These are phyloP conservation scores for Stomatorhinus walkeri DNA, from an alignment of 2,797 vertebrate species.

Conservation along the genomic window DNA sequence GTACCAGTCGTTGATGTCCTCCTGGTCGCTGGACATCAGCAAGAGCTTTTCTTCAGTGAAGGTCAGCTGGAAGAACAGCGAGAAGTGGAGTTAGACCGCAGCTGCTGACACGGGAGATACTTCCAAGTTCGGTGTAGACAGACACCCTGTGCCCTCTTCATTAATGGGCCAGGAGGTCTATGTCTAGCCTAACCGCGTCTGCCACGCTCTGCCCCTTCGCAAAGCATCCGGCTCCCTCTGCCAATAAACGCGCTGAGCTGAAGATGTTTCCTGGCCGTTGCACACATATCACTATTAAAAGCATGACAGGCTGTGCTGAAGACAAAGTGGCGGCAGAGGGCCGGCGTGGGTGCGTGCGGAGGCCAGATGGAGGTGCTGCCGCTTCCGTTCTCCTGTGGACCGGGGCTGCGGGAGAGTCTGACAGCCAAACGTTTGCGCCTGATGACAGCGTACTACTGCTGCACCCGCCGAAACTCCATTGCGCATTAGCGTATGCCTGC, in stretches of 20 bases:
- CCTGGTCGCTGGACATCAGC: conserved; percentile 79
- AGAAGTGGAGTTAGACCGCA: not conserved
- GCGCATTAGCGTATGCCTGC: not conserved
- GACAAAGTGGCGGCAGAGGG: not conserved
- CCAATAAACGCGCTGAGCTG: not conserved
- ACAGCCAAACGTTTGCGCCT: not conserved
- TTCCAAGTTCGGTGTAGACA: conserved; percentile 42
- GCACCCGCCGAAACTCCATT: not conserved
- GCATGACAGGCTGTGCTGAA: not conserved
- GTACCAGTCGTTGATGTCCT: conserved; percentile 76
- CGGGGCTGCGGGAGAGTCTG: not conserved
- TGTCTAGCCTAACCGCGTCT: not conserved
- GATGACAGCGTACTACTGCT: not conserved
- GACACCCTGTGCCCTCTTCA: conserved; percentile 23
- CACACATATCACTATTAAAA: not conserved
- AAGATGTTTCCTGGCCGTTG: not conserved
- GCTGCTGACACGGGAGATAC: not conserved
- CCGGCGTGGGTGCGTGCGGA: not conserved
- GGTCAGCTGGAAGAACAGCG: conserved; percentile 62
- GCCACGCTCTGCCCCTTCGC: not conserved
- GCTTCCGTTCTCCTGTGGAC: not conserved
- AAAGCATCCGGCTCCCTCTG: not conserved
- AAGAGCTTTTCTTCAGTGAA: conserved; percentile 77
- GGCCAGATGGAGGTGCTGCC: conserved; percentile 5
- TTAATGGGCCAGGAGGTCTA: not conserved